Conservation (phyloP, 2,888 invertebrate species). For the Caenorhabditis japonica region DNA sequence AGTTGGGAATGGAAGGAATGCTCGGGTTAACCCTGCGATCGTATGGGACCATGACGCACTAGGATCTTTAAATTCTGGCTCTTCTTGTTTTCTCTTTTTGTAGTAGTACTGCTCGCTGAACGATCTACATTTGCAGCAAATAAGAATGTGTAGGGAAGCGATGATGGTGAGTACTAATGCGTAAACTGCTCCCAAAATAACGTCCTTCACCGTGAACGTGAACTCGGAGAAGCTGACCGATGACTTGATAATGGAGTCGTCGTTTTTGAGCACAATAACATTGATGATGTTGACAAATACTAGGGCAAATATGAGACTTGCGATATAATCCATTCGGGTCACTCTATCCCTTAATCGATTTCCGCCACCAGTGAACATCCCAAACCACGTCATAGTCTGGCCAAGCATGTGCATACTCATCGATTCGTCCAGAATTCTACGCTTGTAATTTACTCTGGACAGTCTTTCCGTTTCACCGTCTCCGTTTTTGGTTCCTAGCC, state of each 20-base stretch:
- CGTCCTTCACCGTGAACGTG: slow-evolving; percentile 31
- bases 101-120: slow-evolving; percentile 18
- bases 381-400: slow-evolving; percentile 53
- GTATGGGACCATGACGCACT: slow-evolving; percentile 25
- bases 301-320: slow-evolving; percentile 16
- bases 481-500: slow-evolving; percentile 66
- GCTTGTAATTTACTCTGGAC: slow-evolving; percentile 36
- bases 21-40: slow-evolving; percentile 10
- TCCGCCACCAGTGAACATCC: slow-evolving; percentile 58
- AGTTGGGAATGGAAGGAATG: slow-evolving; percentile 10
- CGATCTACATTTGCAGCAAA: slow-evolving; percentile 36
- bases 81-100: slow-evolving; percentile 10
- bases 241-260: slow-evolving; percentile 8
- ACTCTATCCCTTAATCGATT: slow-evolving; percentile 38
- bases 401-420: slow-evolving; percentile 51
- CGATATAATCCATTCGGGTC: slow-evolving; percentile 25
- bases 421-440: slow-evolving; percentile 43
- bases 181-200: slow-evolving; percentile 27
- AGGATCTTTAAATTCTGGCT: slow-evolving; percentile 37
- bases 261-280: slow-evolving; percentile 22
- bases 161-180: slow-evolving; percentile 23
- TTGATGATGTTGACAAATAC: slow-evolving; percentile 28
- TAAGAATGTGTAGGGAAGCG: slow-evolving; percentile 14
- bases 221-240: slow-evolving; percentile 29
- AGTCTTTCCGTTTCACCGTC: slow-evolving; percentile 65